Evolutionary conservation across 2,113 vertebrate species (phyloP).

Genomic region (Bungarus multicinctus): DNA sequence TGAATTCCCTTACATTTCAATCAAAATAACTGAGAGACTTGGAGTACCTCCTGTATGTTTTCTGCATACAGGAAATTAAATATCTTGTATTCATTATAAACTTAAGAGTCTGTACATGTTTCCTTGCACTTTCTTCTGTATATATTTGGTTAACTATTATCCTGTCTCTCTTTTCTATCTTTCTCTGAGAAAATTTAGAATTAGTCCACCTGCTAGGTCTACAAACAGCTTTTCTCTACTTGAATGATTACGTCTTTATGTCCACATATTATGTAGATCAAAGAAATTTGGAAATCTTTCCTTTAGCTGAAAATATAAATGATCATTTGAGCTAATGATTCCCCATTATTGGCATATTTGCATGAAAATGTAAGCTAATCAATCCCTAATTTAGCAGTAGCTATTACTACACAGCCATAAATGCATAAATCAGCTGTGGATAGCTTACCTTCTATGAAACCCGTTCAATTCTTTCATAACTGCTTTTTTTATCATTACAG

Average conservation of each 20-base stretch:
- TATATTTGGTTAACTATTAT: background rate
- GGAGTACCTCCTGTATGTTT: background rate
- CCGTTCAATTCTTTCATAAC: background rate
- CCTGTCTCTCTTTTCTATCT: background rate
- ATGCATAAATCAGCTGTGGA: background rate
- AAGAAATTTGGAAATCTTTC: background rate
- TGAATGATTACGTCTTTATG: background rate
- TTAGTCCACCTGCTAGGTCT: background rate
- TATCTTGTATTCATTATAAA: background rate
- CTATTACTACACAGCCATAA: background rate
- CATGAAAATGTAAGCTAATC: background rate
- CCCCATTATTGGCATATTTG: background rate
- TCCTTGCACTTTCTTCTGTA: background rate
- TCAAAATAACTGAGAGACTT: background rate
- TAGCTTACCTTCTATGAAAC: background rate
- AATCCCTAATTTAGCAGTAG: background rate
- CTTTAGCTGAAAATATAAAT: background rate
- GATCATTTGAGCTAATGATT: background rate
- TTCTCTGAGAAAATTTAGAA: background rate
- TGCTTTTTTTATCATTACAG: background rate
- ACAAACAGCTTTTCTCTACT: background rate
- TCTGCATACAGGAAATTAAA: background rate
- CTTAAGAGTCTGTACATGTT: background rate
- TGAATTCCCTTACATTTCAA: background rate
- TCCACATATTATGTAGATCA: background rate